Evolutionary conservation across 1,140 invertebrate species (phyloP), one percentile per base, ranked within the genome.

Genomic region (Wasmannia auropunctata): DNA sequence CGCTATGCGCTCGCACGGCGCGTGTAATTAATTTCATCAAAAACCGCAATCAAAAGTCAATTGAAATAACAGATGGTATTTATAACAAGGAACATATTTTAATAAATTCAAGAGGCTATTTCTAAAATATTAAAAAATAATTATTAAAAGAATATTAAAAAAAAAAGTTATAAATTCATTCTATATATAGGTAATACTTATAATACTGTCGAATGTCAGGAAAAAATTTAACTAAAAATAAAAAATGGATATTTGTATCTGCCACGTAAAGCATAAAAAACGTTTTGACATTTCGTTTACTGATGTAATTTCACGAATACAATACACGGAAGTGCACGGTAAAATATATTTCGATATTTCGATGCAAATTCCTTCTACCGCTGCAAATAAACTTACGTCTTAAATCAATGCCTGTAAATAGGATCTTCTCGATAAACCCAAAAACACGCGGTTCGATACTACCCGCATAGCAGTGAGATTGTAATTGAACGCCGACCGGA

Each of bases 341-440:
- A 34, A 37, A 79, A 37, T 69, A n/a, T 19, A 69, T 54, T 67
- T 25, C 46, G 31, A 69, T 25, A 58, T 58, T 58, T 22, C 37
- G 19, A 81, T 37, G 25, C 22, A 34, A 54, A 69, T 43, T 72
- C 1, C 14, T 10, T 22, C 10, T n/a, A 22, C 3, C n/a, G 62
- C 1, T 14, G 10, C 28, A 46, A 83, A 83, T 58, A 83, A 83
- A 83, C 22, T 74, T 46, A 46, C 3, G 40, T 58, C 43, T 72
- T 43, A 72, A 56, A 72, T 72, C 51, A 81, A 72, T 46, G 28
- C 37, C 31, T 69, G 34, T 43, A 56, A 74, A 83, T 34, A 37
- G 8, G 51, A 43, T 22, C 25, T 31, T 58, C 51, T 25, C 19
- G 19, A 81, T 34, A 81, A 72, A 72, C 2, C 19, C 11, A 25